Percentiles rank a stretch among this genome's conserved stretches.
These are phyloP conservation scores for Athene noctua DNA, from an alignment of 2,113 vertebrate genomes.

Conservation along the genomic window DNA sequence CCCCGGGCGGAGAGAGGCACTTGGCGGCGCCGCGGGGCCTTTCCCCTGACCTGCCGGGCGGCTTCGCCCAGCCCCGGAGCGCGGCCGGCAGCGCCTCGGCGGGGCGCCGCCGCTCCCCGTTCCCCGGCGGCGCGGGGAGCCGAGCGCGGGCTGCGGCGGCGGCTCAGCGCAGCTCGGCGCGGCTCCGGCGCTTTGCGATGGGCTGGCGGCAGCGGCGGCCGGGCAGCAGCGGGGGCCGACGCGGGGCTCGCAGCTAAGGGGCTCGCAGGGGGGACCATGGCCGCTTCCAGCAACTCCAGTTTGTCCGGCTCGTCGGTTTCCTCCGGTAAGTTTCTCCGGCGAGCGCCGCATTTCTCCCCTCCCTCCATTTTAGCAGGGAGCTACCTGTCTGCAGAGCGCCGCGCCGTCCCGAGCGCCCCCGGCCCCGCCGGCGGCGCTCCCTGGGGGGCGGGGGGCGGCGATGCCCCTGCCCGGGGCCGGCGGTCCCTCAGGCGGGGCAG, in stretches of 20 bases:
- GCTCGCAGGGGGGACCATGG: conserved; percentile 78
- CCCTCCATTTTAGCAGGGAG: conserved; percentile 41
- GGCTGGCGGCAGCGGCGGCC: conserved; percentile 65
- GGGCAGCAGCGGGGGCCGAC: conserved; percentile 60
- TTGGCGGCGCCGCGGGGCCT: neutral
- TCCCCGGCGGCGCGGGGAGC: conserved; percentile 72
- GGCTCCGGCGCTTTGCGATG: conserved; percentile 73
- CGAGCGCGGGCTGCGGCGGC: conserved; percentile 23
- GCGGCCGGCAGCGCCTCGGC: conserved; percentile 21
- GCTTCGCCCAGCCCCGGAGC: neutral
- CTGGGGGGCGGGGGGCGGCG: neutral
- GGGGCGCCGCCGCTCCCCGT: conserved; percentile 58
- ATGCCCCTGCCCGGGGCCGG: neutral
- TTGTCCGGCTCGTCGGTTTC: conserved; percentile 94
- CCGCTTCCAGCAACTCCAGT: conserved; percentile 97
- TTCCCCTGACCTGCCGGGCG: neutral
- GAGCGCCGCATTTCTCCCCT: neutral
- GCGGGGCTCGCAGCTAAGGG: conserved; percentile 71
- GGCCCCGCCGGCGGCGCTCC: neutral
- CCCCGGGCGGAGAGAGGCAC: neutral
- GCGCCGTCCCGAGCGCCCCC: neutral
- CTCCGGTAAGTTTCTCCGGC: conserved; percentile 84
- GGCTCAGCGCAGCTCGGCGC: conserved; percentile 31
- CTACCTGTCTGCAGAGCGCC: neutral
- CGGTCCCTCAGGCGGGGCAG: neutral